phyloP scores from a whole-genome alignment of 2,113 vertebrate genomes.

The Martes martes region DNA sequence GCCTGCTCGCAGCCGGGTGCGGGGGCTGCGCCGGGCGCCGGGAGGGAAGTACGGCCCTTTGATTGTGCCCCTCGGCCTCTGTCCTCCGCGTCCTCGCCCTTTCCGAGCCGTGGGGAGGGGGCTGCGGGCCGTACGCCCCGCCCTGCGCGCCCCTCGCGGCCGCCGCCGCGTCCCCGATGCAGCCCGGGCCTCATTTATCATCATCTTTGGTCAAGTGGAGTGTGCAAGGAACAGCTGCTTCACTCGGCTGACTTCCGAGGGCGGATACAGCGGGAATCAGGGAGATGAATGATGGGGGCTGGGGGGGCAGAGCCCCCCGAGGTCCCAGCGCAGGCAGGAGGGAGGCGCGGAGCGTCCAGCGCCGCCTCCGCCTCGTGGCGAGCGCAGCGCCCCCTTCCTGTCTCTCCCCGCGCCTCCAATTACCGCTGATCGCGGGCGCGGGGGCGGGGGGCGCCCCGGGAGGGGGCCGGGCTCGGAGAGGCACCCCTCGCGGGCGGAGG shows the following conservation, averaged over 20 bases:
- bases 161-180: conserved; percentile 63
- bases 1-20: neutral
- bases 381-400: conserved; percentile 19
- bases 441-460: neutral
- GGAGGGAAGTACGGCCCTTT: neutral
- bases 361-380: neutral
- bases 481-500: neutral
- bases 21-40: neutral
- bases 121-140: neutral
- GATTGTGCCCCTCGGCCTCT: conserved; percentile 13
- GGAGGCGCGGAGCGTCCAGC: neutral
- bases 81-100: conserved; percentile 26
- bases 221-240: conserved; percentile 86
- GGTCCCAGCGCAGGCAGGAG: neutral
- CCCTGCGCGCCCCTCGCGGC: conserved; percentile 48
- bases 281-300: conserved; percentile 73
- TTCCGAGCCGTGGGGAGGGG: neutral
- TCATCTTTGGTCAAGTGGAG: conserved; percentile 87
- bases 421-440: neutral
- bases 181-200: conserved; percentile 83
- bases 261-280: conserved; percentile 57
- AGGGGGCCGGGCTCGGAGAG: neutral
- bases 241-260: conserved; percentile 81
- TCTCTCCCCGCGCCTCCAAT: neutral
- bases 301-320: neutral